These are phyloP conservation scores for Spongilla lacustris DNA, from an alignment of 37 sponge, comb jelly and placozoan genomes.

Conservation along the genomic window DNA sequence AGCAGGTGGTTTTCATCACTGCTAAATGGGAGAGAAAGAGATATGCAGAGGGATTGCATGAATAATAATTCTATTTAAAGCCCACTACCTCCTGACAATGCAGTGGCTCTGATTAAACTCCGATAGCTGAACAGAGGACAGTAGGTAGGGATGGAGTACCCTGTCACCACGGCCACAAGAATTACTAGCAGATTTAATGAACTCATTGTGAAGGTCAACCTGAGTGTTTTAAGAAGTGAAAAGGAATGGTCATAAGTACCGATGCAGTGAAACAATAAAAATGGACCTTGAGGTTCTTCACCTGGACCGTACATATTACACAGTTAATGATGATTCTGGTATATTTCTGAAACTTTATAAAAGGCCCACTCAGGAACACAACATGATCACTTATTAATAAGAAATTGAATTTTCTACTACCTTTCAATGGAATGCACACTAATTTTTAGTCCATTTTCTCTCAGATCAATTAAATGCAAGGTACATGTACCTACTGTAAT, in stretches of 20 bases:
- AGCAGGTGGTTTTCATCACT: conserved; percentile 32
- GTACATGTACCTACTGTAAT: no score
- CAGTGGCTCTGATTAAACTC: background rate
- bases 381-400: no score
- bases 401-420: no score
- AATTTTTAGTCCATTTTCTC: no score
- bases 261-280: background rate
- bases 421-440: no score
- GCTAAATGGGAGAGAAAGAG: background rate
- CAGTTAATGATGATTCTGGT: no score
- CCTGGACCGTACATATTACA: no score
- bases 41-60: background rate
- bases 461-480: no score
- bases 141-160: background rate
- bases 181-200: background rate
- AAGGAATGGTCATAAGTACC: no score
- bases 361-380: no score
- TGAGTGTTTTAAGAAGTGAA: background rate
- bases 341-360: no score
- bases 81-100: background rate
- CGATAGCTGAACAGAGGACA: background rate
- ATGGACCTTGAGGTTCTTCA: no score
- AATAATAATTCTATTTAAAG: background rate
- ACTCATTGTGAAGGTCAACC: background rate
- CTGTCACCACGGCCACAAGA: background rate